phyloP scores from a whole-genome alignment of 92 coral and sea anemone genomes.

The Paramuricea clavata region DNA sequence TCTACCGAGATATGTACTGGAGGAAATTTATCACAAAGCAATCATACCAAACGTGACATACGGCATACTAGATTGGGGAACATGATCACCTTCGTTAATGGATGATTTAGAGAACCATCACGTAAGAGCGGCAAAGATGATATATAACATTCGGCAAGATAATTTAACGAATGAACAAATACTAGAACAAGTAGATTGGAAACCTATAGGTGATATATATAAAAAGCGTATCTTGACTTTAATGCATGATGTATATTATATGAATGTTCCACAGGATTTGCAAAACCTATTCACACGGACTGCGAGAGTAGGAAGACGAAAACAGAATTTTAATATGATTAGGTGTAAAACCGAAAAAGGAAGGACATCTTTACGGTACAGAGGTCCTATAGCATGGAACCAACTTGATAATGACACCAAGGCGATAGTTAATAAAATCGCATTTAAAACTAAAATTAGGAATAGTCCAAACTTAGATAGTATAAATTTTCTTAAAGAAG shows the following conservation, averaged over 20 bases:
- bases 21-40: conserved; percentile 59
- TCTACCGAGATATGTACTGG: conserved; percentile 41
- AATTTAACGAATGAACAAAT: conserved; percentile 21
- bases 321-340: neutral
- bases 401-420: conserved; percentile 7
- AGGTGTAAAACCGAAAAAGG: conserved; percentile 33
- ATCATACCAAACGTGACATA: conserved; percentile 59
- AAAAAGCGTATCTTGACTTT: conserved; percentile 21
- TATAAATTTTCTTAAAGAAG: conserved; percentile 49
- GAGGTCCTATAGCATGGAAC: conserved; percentile 42
- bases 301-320: conserved; percentile 24
- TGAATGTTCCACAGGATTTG: conserved; percentile 27
- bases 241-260: conserved; percentile 14
- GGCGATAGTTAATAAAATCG: neutral
- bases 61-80: conserved; percentile 44
- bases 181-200: conserved; percentile 22
- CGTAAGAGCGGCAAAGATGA: conserved; percentile 14
- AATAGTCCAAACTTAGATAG: neutral
- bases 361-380: conserved; percentile 23
- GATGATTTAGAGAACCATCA: neutral
- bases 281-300: conserved; percentile 19
- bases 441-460: conserved; percentile 44
- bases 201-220: neutral
- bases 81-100: neutral
- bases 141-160: conserved; percentile 28